Base-by-base conservation (phyloP, 37 sponge, comb jelly and placozoan genomes). In the Mnemiopsis leidyi region DNA sequence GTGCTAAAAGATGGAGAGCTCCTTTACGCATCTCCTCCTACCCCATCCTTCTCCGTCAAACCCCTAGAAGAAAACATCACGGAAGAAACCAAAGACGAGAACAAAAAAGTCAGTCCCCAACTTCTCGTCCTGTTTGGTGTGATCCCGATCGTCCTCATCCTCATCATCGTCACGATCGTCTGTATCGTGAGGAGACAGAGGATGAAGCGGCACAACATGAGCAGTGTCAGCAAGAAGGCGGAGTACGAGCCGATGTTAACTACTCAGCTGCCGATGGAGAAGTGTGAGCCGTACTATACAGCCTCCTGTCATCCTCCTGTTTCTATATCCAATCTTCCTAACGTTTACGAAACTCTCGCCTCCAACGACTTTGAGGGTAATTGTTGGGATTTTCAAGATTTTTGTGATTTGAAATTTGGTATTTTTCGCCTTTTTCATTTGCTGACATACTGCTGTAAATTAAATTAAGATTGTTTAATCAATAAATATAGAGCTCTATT, bases 211-310 rank as follows among this genome's bases (percentile, higher is more conserved):
- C 40, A 85, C 26, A 28, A 28, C 20, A 71, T 71, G 30, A 39
- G 61, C 36, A 28, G 36, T 85, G 28, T 18, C n/a, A 9, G 48
- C 23, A 39, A 3, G 25, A 85, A 40, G 29, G 0, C n/a, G 40
- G 90, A 85, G 40, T 85, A 85, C 23, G 90, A 85, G n/a, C 90
- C 90, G 26, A 85, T 85, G 90, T 61, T 77, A 9, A 77, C 90
- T 5, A 85, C 90, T 38, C 79, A 77, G 79, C 33, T 77, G 18
- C 79, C 61, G 24, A 40, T 85, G 61, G 90, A 85, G 48, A 85
- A 85, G 36, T 21, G 9, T 18, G 90, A 85, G 29, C 90, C 90
- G 29, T 85, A 85, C 61, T 85, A 40, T 61, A 85, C 90, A 39
- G 33, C 90, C 28, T 85, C 90, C 48, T 85, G 90, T 39, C 90